A percentile compares a stretch with the other conserved stretches of the same genome.
phyloP scores from a whole-genome alignment of 1,140 invertebrate genomes.

The Aphidius gifuensis region DNA sequence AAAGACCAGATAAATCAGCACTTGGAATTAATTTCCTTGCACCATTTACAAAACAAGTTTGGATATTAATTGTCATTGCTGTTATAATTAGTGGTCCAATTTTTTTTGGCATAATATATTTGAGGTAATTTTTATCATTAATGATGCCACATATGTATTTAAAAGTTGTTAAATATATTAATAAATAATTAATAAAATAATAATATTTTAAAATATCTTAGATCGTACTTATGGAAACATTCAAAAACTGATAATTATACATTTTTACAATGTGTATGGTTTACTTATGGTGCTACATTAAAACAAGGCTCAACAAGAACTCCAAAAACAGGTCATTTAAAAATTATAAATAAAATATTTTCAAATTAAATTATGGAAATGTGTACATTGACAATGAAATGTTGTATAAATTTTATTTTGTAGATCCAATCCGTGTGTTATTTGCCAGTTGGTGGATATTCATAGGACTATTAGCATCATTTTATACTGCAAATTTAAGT shows the following conservation, averaged over 20 bases:
- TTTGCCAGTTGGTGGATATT: constrained; percentile 86
- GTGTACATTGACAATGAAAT: no score
- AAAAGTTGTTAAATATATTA: not conserved
- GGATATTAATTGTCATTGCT: no score
- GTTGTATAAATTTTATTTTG: no score
- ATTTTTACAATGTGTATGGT: constrained; percentile 74
- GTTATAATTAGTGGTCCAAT: no score
- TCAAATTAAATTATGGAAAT: no score
- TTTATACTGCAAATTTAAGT: constrained; percentile 88
- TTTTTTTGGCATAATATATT: no score
- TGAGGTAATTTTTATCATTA: constrained; percentile 22
- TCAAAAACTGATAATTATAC: constrained; percentile 59
- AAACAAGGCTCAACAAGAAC: constrained; percentile 80
- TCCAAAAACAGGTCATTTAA: constrained; percentile 65
- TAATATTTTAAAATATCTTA: constrained; percentile 21
- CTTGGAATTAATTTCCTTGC: no score
- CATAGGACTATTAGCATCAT: constrained; percentile 82
- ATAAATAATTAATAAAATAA: constrained; percentile 11
- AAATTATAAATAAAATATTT: constrained; percentile 1
- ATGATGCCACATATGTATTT: no score
- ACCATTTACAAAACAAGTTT: no score
- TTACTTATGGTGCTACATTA: constrained; percentile 82
- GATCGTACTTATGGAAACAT: constrained; percentile 53
- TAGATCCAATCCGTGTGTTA: no score
- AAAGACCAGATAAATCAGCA: no score